A percentile compares a stretch with the other conserved stretches of the same genome.
These are phyloP conservation scores for Hyperopisus bebe DNA, from an alignment of 2,113 vertebrate genomes.

Conservation along the genomic window DNA sequence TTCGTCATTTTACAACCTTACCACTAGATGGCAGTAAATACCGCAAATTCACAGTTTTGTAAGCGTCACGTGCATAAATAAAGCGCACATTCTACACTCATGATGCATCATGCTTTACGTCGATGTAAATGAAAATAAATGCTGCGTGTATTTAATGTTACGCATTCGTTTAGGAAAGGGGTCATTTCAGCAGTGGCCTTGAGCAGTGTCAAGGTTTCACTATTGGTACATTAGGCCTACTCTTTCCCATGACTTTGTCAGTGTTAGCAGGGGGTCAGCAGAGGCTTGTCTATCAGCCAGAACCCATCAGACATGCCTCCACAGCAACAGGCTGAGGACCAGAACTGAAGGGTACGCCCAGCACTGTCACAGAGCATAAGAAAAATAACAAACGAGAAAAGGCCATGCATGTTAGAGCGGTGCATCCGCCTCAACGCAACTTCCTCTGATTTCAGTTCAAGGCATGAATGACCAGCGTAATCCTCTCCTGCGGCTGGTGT, in stretches of 20 bases:
- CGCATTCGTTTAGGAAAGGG: not conserved
- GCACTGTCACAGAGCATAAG: not conserved
- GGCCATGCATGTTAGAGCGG: not conserved
- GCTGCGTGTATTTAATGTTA: not conserved
- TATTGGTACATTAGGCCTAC: not conserved
- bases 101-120: not conserved
- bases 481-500: not conserved
- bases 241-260: not conserved
- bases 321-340: not conserved
- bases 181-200: not conserved
- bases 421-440: not conserved
- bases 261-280: not conserved
- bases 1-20: not conserved
- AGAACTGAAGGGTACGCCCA: not conserved
- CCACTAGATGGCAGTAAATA: conserved; percentile 8
- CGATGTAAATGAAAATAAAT: not conserved
- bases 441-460: not conserved
- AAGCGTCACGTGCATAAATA: not conserved
- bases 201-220: not conserved
- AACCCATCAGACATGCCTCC: not conserved
- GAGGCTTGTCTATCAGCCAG: not conserved
- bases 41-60: not conserved
- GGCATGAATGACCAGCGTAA: not conserved
- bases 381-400: not conserved
- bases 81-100: not conserved